Percentiles rank a stretch among this genome's conserved stretches.
These are phyloP conservation scores for Heliconius hortense DNA, from an alignment of 2,888 invertebrate genomes.

Conservation along the genomic window DNA sequence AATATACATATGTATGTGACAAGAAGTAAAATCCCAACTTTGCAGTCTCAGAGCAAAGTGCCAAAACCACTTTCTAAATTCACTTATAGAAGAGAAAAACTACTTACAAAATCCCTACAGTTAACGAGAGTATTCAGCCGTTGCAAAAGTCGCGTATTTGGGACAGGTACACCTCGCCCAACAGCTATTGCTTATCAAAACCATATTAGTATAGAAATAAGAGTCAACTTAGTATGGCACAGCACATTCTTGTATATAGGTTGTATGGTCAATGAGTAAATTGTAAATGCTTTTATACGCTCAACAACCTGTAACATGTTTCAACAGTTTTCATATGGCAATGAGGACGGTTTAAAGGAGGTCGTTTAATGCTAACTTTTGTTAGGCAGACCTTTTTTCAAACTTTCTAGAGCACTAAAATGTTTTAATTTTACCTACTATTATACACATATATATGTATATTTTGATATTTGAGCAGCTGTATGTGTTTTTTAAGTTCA, in stretches of 20 bases:
- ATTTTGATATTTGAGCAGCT: not conserved
- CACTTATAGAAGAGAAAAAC: slow-evolving; percentile 43
- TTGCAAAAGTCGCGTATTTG: slow-evolving; percentile 45
- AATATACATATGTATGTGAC: not conserved
- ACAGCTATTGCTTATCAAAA: not conserved
- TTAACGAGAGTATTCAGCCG: slow-evolving; percentile 47
- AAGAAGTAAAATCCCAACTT: slow-evolving; percentile 36
- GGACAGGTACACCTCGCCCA: slow-evolving; percentile 32
- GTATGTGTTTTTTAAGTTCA: not conserved
- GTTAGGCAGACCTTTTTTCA: slow-evolving; percentile 16
- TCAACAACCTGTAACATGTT: slow-evolving; percentile 45
- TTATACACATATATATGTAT: not conserved
- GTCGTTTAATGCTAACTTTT: slow-evolving; percentile 18
- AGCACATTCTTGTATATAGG: not conserved
- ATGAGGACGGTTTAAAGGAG: slow-evolving; percentile 28
- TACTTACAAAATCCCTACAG: slow-evolving; percentile 45
- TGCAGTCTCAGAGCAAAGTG: slow-evolving; percentile 39
- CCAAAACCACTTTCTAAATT: slow-evolving; percentile 43
- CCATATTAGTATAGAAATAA: slow-evolving; percentile 15
- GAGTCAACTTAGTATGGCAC: slow-evolving; percentile 9
- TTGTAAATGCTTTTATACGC: slow-evolving; percentile 45
- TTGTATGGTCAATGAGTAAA: slow-evolving; percentile 44
- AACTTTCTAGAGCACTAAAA: slow-evolving; percentile 13
- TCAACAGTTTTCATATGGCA: slow-evolving; percentile 38
- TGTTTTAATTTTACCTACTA: not conserved